phyloP scores from a whole-genome alignment of 2,797 vertebrate species.

The Garrulus glandarius region DNA sequence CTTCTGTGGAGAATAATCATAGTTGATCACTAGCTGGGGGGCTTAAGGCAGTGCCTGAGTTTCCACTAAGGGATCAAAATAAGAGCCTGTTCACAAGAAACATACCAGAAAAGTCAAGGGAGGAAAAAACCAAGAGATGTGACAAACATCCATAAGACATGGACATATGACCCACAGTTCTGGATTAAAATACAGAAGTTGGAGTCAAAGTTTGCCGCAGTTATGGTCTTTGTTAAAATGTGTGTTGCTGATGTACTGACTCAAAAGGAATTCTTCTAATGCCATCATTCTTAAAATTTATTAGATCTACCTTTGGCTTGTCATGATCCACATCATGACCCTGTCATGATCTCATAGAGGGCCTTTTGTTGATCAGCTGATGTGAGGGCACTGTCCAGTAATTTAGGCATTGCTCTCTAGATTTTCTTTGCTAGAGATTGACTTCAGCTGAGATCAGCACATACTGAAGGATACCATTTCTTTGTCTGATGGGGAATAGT shows the following conservation, averaged over 20 bases:
- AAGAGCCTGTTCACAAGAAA: background rate
- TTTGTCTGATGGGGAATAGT: background rate
- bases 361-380: background rate
- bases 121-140: background rate
- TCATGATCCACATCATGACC: background rate
- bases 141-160: background rate
- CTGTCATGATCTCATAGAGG: background rate
- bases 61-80: background rate
- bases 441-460: background rate
- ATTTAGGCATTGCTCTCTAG: background rate
- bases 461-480: background rate
- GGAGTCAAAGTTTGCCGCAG: background rate
- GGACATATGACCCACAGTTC: background rate
- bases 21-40: background rate
- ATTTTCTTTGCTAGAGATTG: background rate
- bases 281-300: background rate
- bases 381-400: background rate
- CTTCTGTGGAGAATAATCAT: background rate
- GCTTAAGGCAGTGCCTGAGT: background rate
- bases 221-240: background rate
- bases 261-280: background rate
- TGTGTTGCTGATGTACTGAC: background rate
- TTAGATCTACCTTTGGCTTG: background rate
- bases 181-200: background rate
- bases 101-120: background rate